Evolutionary conservation across 2,888 invertebrate genomes (phyloP), one percentile per base, ranked within the genome.

Genomic region (Rhagophthalmus giganteus): DNA sequence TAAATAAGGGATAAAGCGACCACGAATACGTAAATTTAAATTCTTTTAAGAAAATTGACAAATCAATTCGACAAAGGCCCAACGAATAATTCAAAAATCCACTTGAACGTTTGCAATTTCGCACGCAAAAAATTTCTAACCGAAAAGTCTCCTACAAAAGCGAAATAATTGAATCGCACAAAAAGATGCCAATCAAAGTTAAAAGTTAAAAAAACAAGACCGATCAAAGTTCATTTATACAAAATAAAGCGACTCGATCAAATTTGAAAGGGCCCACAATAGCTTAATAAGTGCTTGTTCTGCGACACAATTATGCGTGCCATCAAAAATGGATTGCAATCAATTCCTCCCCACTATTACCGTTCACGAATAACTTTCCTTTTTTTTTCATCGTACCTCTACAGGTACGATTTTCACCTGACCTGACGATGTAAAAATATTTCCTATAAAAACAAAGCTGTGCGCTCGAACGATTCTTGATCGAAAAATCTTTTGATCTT

Each of bases 251-350:
- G 55, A 58, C 49, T 42, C 49, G 57, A 57, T 59, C 54, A 55
- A 54, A 54, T 55, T 55, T 55, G 54, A 55, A 55, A 56, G 34
- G 28, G 45, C 20, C 40, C 47, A 52, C 56, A 55, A 56, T 56
- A 40, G 52, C 33, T 47, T 46, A 54, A 58, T 54, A 55, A 53
- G 46, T 55, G 55, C 50, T 39, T 45, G 57, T 58, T 54, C 55
- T 58, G 46, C 54, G 58, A 61, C 58, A 58, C 63, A 59, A 63
- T 62, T 59, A 55, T 58, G 32, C 35, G 38, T 25, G 61, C n/a
- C n/a, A 63, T 64, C 60, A 62, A 63, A 63, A 63, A 63, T 62
- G 55, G 55, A 63, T 62, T 54, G 62, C 59, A 66, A 63, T 65
- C 60, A 61, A 65, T 65, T 58, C 59, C 53, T 54, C 54, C 45